These are phyloP conservation scores for Haliclona indistincta DNA, from an alignment of 37 sponge, comb jelly and placozoan species.

Conservation along the genomic window DNA sequence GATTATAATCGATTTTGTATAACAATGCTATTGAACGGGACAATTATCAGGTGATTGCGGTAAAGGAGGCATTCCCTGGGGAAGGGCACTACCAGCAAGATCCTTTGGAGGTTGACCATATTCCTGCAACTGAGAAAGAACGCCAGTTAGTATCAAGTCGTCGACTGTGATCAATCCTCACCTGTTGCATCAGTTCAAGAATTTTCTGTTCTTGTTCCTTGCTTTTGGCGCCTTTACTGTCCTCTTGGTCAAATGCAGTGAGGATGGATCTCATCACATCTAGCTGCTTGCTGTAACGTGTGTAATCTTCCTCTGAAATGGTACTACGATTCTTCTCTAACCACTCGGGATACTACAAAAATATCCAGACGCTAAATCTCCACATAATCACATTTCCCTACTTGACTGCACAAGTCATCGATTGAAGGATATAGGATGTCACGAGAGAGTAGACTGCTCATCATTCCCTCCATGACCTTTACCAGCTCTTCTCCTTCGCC, in stretches of 20 bases:
- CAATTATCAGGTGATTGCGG: not conserved
- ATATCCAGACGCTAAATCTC: not conserved
- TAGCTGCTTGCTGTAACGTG: constrained; percentile 59
- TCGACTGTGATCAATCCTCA: not conserved
- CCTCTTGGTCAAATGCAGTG: constrained; percentile 59
- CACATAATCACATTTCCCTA: constrained; percentile 3
- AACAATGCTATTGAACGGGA: no score
- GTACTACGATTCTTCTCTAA: constrained; percentile 19
- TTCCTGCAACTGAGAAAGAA: constrained; percentile 51
- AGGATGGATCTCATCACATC: constrained; percentile 74
- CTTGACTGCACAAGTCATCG: constrained; percentile 56
- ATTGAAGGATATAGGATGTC: constrained; percentile 85
- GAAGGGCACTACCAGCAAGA: constrained; percentile 22
- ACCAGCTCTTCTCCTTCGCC: constrained; percentile 58
- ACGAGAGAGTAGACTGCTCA: constrained; percentile 70
- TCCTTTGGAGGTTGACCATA: constrained; percentile 74
- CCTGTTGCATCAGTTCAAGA: constrained; percentile 73
- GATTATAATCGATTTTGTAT: no score
- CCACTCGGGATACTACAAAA: constrained; percentile 81
- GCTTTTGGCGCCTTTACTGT: constrained; percentile 2
- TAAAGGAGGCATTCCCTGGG: not conserved
- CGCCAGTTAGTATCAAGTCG: not conserved
- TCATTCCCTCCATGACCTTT: constrained; percentile 84
- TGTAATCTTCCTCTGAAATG: constrained; percentile 36
- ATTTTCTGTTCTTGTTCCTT: constrained; percentile 42